These are phyloP conservation scores for Phoebastria nigripes DNA, from an alignment of 2,797 vertebrate genomes.

Conservation along the genomic window DNA sequence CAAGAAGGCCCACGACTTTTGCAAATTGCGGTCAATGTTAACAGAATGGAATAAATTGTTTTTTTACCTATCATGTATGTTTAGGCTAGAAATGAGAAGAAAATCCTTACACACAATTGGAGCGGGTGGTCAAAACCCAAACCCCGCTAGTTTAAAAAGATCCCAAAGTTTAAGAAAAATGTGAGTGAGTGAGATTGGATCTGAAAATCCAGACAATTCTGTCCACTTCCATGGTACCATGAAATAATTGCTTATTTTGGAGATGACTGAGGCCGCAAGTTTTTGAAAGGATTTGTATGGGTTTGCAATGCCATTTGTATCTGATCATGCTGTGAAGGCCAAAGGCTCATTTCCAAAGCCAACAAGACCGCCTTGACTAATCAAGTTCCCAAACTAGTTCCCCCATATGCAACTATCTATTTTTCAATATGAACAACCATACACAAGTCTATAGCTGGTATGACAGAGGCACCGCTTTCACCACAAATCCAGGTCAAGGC, in stretches of 20 bases:
- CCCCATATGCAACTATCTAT: not conserved
- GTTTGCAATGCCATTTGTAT: not conserved
- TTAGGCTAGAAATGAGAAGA: not conserved
- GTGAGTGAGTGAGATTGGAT: not conserved
- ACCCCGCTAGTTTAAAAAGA: not conserved
- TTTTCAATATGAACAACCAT: not conserved
- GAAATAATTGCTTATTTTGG: not conserved
- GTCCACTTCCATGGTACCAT: not conserved
- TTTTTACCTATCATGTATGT: too few relatives aligned
- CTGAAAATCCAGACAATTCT: not conserved
- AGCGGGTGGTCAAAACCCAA: not conserved
- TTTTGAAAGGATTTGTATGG: not conserved
- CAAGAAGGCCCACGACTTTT: not conserved
- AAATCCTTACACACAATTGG: not conserved
- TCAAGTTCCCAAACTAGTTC: not conserved
- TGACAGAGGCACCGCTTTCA: not conserved
- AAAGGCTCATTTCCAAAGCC: not conserved
- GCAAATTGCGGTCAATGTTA: not conserved
- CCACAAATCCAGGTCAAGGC: not conserved
- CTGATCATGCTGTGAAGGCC: not conserved
- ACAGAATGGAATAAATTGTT: rapidly evolving
- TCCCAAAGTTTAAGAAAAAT: not conserved
- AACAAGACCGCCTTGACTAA: not conserved
- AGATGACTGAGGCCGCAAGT: not conserved
- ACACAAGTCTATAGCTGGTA: not conserved